Base-by-base conservation (phyloP, 2,797 vertebrate species). In the Holocentrus rufus region DNA sequence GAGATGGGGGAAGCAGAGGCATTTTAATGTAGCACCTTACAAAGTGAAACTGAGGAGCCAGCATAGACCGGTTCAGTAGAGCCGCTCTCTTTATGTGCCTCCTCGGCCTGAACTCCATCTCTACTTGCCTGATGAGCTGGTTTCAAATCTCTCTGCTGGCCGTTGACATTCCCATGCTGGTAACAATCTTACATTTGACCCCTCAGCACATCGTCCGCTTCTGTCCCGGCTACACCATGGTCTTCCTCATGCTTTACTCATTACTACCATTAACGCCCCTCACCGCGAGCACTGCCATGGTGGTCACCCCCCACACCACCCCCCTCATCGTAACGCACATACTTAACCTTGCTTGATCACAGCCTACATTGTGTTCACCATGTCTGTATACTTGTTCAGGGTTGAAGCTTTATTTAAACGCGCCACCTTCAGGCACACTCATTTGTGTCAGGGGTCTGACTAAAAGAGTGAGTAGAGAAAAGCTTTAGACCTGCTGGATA, bases 91-190 rank as follows among this genome's bases (percentile, higher is more conserved):
- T 90, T 88, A 88, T 92, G 94, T 93, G 93, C 84, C 87, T 94
- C 95, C 92, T 93, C 88, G 89, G 89, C 90, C 93, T 92, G 93
- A 89, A 83, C 90, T 87, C 92, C 79, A 85, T 88, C 89, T 90
- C 80, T 87, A 83, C 87, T 84, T 87, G 83, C 87, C 83, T 83
- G 88, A 87, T 89, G 74, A 78, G 84, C 89, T 90, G 86, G 80
- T 89, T 89, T 88, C 87, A 82, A 86, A 63, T 80, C 76, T 88
- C 74, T 85, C 84, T 72, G 80, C 89, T 87, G 82, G 85, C 84
- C 2, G 13, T 65, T 85, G 50, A 76, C 87, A 86, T 85, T 83
- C 82, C 72, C 86, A 79, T 39, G 56, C 80, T 84, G 83, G 75
- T 84, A 73, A 81, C 67, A 65, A 77, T 55, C 63, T 73, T 62